phyloP scores from a whole-genome alignment of 2,888 invertebrate species.

The Eustalomyia histrio region DNA sequence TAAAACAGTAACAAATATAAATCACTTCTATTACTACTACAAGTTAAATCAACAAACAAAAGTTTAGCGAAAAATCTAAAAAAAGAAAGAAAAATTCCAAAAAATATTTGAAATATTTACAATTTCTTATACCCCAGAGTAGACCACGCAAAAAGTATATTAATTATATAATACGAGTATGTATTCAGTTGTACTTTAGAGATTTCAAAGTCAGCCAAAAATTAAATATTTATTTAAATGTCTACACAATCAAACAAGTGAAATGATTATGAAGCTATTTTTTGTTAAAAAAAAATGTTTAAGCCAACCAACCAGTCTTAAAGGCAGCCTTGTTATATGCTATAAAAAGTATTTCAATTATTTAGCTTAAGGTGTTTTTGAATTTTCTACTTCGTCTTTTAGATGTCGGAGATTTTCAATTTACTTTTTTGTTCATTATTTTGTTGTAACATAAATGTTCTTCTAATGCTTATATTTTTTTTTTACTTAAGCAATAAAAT shows the following conservation, averaged over 20 bases:
- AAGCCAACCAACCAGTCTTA: background rate
- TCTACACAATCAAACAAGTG: background rate
- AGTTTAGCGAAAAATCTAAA: background rate
- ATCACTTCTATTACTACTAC: background rate
- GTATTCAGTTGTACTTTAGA: background rate
- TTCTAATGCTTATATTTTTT: background rate
- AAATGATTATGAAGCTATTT: background rate
- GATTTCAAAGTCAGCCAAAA: background rate
- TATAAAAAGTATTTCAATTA: slow-evolving; percentile 7
- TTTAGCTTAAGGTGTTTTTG: background rate
- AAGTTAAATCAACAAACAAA: slow-evolving; percentile 13
- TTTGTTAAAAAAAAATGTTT: background rate
- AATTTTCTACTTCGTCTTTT: background rate
- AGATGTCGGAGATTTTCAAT: background rate
- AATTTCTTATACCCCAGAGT: slow-evolving; percentile 30
- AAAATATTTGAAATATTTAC: slow-evolving; percentile 26
- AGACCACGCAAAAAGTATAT: slow-evolving; percentile 7
- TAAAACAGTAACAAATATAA: slow-evolving; percentile 4
- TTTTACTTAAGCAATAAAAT: slow-evolving; percentile 11
- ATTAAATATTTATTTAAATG: background rate
- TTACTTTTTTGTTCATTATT: background rate
- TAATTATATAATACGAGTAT: background rate
- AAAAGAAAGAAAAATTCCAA: background rate
- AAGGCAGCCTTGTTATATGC: background rate
- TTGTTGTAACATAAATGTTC: background rate